Evolutionary conservation across 1,140 invertebrate species (phyloP).

Genomic region (Yoshiicerus persimilis): DNA sequence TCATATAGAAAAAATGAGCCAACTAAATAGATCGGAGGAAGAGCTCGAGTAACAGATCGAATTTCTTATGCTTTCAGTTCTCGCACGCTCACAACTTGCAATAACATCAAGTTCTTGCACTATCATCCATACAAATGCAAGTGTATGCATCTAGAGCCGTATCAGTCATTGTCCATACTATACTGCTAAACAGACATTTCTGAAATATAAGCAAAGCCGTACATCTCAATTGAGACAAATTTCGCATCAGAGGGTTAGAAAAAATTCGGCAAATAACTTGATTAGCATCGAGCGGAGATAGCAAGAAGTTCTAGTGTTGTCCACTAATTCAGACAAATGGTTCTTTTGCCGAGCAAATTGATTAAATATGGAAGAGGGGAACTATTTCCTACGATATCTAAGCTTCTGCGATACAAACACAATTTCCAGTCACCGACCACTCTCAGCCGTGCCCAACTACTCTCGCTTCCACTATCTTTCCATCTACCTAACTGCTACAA

Average conservation of each 20-base stretch:
- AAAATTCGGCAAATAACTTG: constrained; percentile 46
- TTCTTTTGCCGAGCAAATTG: constrained; percentile 47
- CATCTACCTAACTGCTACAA: background rate
- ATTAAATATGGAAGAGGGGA: constrained; percentile 39
- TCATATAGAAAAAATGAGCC: background rate
- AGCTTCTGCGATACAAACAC: background rate
- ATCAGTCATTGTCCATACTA: background rate
- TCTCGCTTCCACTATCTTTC: background rate
- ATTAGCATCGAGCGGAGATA: constrained; percentile 44
- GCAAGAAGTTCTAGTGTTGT: constrained; percentile 34
- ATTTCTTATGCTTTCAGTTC: background rate
- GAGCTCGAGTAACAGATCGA: background rate
- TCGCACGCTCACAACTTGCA: background rate
- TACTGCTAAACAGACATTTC: background rate
- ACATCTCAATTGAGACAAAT: constrained; percentile 48
- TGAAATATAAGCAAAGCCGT: background rate
- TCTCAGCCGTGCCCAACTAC: background rate
- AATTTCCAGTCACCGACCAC: background rate
- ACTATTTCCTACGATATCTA: background rate
- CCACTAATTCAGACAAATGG: constrained; percentile 51
- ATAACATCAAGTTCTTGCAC: background rate
- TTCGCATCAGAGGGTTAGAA: constrained; percentile 49
- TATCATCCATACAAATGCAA: background rate
- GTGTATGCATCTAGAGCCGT: constrained; percentile 16
- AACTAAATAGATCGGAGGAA: background rate